Base-by-base conservation (phyloP, 2,797 vertebrate species). In the Poecilia wingei region DNA sequence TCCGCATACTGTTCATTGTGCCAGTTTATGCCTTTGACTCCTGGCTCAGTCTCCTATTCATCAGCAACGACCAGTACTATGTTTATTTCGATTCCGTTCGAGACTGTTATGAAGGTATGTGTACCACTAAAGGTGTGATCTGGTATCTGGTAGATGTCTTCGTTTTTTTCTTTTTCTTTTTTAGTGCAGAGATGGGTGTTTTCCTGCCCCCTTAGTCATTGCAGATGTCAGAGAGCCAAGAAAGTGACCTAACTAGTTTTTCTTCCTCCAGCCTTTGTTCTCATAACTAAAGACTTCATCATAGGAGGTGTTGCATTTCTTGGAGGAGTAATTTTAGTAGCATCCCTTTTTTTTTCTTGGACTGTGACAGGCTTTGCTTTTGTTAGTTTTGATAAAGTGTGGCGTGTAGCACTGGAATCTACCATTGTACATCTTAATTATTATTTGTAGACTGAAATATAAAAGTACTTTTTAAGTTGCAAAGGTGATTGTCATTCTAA, bases 21-120 rank as follows among this genome's bases (percentile, higher is more conserved):
- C 98, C 98, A 0, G 89, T 99, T 84, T 99, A 98, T 0, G 95
- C 98, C 88, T 98, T 98, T 0, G 97, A 98, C 90, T 99, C 98
- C 12, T 99, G 98, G 98, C 97, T 99, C 83, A 99, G 98, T 93
- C 97, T 99, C 72, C 96, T 99, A 71, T 96, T 99, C 88, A 97
- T 99, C 76, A 97, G 96, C 84, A 97, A 96, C 80, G 94, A 97
- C 88, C 97, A 98, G 87, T 98, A 97, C 92, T 98, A 98, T 0
- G 95, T 99, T 81, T 99, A 99, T 91, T 98, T 99, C 0, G 97
- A 99, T 92, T 99, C 98, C 0, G 77, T 99, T 72, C 95, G 98
- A 0, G 98, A 99, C 92, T 99, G 98, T 92, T 99, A 99, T 0
- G 98, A 99, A 96, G 98, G 98, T 98, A 91, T 90, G 91, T 90